These are phyloP conservation scores for Epinotia bilunana DNA, from an alignment of 2,888 invertebrate genomes.

Conservation along the genomic window DNA sequence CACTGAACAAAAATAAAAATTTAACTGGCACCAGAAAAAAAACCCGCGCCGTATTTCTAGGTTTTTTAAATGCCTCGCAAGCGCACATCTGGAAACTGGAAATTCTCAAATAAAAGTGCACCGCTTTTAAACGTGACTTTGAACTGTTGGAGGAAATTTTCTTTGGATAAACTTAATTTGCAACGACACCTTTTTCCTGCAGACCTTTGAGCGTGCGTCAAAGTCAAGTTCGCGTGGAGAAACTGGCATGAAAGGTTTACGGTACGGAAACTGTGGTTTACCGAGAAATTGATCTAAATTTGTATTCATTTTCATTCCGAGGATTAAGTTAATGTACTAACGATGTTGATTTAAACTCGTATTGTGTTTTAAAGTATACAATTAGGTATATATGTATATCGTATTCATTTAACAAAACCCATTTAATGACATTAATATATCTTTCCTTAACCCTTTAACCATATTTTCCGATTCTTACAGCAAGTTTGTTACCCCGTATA, in stretches of 20 bases:
- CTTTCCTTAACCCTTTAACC: no score
- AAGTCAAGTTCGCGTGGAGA: slow-evolving; percentile 10
- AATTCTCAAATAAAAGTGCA: slow-evolving; percentile 57
- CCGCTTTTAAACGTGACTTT: slow-evolving; percentile 54
- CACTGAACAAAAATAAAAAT: slow-evolving; percentile 14
- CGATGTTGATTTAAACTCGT: no score
- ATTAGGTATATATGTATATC: no score
- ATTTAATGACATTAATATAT: no score
- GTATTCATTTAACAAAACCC: no score
- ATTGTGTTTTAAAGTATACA: no score
- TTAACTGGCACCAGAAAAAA: slow-evolving; percentile 24
- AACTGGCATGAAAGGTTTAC: slow-evolving; percentile 16
- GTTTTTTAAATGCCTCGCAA: slow-evolving; percentile 22
- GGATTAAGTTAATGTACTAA: background rate
- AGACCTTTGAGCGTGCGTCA: slow-evolving; percentile 39
- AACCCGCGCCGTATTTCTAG: slow-evolving; percentile 23
- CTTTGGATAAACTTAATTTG: slow-evolving; percentile 50
- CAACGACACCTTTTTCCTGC: slow-evolving; percentile 35
- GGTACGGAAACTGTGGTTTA: slow-evolving; percentile 9
- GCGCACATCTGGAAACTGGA: slow-evolving; percentile 13
- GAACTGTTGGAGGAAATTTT: slow-evolving; percentile 49
- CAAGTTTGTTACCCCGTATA: no score
- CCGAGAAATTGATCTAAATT: background rate
- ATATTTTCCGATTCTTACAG: no score
- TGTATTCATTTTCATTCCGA: background rate